Evolutionary conservation across 2,888 invertebrate genomes (phyloP).

Genomic region (Trilocha varians): DNA sequence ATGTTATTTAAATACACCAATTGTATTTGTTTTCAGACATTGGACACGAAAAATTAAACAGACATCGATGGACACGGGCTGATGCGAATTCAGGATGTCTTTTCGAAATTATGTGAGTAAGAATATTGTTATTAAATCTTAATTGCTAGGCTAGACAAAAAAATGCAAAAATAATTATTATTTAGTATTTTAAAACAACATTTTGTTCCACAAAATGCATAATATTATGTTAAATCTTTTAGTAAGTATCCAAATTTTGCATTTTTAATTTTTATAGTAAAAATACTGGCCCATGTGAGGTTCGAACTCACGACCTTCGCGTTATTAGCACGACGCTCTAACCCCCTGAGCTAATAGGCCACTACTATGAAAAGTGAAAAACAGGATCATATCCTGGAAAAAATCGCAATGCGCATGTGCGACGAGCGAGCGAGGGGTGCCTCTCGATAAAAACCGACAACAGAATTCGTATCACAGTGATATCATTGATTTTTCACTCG

Average conservation of each 20-base stretch:
- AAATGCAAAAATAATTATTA: no score
- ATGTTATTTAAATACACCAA: neutral
- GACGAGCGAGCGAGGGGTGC: neutral
- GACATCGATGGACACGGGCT: conserved; percentile 37
- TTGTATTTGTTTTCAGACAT: neutral
- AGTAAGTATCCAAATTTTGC: no score
- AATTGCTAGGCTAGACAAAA: no score
- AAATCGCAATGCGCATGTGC: neutral
- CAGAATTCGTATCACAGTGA: neutral
- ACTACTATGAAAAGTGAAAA: neutral
- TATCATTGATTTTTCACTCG: neutral
- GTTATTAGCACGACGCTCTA: neutral
- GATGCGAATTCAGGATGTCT: conserved; percentile 45
- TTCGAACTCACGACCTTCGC: neutral
- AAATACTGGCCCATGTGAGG: neutral
- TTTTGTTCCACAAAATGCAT: no score
- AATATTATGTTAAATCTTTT: no score
- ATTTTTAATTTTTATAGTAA: no score
- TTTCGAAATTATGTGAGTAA: conserved; percentile 63
- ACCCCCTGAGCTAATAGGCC: neutral
- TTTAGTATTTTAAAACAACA: no score
- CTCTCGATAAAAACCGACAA: neutral
- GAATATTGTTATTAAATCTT: neutral
- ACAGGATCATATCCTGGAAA: neutral
- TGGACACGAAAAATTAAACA: neutral